Conservation (phyloP, 2,888 invertebrate genomes). For the Strigamia transsilvanica region DNA sequence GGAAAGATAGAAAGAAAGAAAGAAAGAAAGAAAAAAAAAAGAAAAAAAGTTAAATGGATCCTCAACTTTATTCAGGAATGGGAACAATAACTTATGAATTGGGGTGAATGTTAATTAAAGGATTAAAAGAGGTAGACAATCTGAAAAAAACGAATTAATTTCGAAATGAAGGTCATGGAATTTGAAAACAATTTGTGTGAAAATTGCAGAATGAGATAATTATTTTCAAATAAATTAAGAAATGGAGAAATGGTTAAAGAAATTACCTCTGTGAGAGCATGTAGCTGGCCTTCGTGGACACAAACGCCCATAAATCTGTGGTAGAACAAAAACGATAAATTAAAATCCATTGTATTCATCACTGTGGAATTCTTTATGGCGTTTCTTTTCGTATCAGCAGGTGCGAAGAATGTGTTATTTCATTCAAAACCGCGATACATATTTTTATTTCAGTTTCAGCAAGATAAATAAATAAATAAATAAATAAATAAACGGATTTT, state of each 20-base stretch:
- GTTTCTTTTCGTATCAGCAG: constrained; percentile 52
- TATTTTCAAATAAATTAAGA: neutral
- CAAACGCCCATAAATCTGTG: constrained; percentile 92
- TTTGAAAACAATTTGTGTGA: neutral
- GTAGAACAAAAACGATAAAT: constrained; percentile 57
- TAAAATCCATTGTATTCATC: constrained; percentile 53
- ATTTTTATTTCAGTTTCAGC: neutral
- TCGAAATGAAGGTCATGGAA: constrained; percentile 18
- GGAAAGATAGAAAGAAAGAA: too few relatives aligned
- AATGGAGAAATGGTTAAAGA: constrained; percentile 58
- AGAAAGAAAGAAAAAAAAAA: too few relatives aligned
- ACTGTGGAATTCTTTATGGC: constrained; percentile 18
- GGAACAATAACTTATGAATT: constrained; percentile 32
- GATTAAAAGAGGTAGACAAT: constrained; percentile 27
- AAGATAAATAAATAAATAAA: too few relatives aligned
- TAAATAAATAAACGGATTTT: too few relatives aligned
- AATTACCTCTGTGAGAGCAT: constrained; percentile 85
- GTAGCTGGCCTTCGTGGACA: constrained; percentile 94
- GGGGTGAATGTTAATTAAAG: constrained; percentile 48
- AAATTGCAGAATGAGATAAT: constrained; percentile 22
- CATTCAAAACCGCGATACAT: neutral
- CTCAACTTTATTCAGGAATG: constrained; percentile 20
- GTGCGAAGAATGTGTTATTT: constrained; percentile 6
- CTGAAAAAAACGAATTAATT: neutral
- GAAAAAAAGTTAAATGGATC: neutral